Base-by-base conservation (phyloP, 2,888 invertebrate genomes). In the Diloba caeruleocephala region DNA sequence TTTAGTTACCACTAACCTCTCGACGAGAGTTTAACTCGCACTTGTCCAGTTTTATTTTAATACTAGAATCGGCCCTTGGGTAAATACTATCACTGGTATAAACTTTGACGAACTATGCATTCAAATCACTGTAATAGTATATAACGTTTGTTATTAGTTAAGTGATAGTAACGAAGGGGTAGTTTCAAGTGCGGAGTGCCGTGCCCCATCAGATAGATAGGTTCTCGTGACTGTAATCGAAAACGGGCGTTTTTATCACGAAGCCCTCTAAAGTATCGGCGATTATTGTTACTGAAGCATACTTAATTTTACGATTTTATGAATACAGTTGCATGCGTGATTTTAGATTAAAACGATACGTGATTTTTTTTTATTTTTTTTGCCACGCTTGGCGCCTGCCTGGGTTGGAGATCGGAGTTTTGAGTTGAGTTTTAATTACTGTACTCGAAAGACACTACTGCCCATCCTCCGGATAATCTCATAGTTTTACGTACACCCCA, bases 111-210 rank as follows among this genome's bases (percentile, higher is more conserved):
- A 66, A 17, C 79, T n/a, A n/a, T n/a, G n/a, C 50, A 54, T 44
- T 10, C 52, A 76, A 78, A 79, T 76, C 70, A 70, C 65, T 55
- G 74, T 77, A 62, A 78, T 71, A 62, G 65, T 64, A 76, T 70
- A 54, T n/a, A n/a, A 53, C 60, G 57, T 63, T 75, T 57, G 81
- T 87, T 85, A 88, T 88, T 88, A 87, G 82, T 84, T 88, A 89
- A 88, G 82, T 87, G 86, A 81, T 77, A 78, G 76, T 55, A 39
- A 42, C 8, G 63, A 61, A 74, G 78, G 76, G 71, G 73, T 78
- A 82, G 76, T 82, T 83, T 75, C 14, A 15, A 54, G 74, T 81
- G 76, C 59, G 45, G 10, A 66, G 81, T 71, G 63, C 36, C 89
- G 88, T 90, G 89, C 55, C 19, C 45, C 71, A 89, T 87, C 88